Conservation (phyloP, 1,140 invertebrate genomes). For the Leptestheria dahalacensis region DNA sequence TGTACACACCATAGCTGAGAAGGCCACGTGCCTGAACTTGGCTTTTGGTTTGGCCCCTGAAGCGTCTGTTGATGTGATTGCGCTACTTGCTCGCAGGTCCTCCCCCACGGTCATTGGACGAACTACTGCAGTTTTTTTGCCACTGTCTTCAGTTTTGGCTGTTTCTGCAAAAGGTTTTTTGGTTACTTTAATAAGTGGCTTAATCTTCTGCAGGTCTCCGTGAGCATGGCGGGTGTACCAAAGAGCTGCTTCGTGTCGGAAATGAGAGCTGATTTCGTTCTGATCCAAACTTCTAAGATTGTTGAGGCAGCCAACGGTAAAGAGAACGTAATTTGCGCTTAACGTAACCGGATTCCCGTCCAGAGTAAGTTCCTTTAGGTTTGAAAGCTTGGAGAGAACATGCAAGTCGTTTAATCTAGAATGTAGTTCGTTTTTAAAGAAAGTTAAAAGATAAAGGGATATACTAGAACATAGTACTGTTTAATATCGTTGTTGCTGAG, state of each 20-base stretch:
- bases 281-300: conserved; percentile 6
- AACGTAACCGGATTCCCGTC: conserved; percentile 16
- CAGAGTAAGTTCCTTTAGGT: conserved; percentile 13
- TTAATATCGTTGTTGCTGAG: conserved; percentile 15
- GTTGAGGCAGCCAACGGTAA: conserved; percentile 6
- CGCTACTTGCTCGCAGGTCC: neutral
- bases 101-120: conserved; percentile 3
- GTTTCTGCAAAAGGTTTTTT: neutral
- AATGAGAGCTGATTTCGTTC: neutral
- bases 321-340: conserved; percentile 13
- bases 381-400: neutral
- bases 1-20: conserved; percentile 4
- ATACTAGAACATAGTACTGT: conserved; percentile 5
- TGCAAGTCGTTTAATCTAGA: conserved; percentile 11
- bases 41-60: neutral
- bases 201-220: neutral
- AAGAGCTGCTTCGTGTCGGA: conserved; percentile 3
- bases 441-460: conserved; percentile 7
- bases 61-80: neutral
- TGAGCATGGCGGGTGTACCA: neutral
- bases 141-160: neutral
- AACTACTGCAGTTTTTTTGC: neutral
- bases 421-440: neutral
- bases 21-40: conserved; percentile 5
- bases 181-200: neutral